Conservation (phyloP, 2,888 invertebrate genomes). For the Pollenia amentaria region DNA sequence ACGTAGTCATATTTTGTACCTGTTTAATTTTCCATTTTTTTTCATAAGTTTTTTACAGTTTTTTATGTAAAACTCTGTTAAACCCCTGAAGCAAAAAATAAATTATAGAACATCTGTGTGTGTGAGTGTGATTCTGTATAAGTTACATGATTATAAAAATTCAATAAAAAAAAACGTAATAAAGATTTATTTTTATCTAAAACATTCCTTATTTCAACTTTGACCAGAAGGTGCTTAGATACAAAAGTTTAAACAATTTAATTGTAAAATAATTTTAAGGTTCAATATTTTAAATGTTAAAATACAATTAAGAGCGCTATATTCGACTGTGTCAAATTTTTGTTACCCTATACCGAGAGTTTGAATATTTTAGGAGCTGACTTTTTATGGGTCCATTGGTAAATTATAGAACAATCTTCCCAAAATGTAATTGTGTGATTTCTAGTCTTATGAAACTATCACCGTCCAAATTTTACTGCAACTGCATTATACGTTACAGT, state of each 20-base stretch:
- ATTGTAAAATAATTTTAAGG: neutral
- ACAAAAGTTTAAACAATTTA: slow-evolving; percentile 36
- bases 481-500: too few species aligned
- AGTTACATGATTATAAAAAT: slow-evolving; percentile 56
- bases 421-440: too few species aligned
- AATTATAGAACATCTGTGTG: slow-evolving; percentile 61
- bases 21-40: slow-evolving; percentile 54
- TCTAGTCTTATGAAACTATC: too few species aligned
- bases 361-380: too few species aligned
- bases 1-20: slow-evolving; percentile 43
- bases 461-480: too few species aligned
- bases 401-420: too few species aligned
- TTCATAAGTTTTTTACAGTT: neutral
- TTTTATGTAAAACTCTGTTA: slow-evolving; percentile 34
- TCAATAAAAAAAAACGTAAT: slow-evolving; percentile 23
- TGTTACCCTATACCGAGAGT: too few species aligned
- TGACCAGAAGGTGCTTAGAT: slow-evolving; percentile 6
- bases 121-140: neutral
- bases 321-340: too few species aligned
- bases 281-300: neutral
- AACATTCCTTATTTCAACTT: neutral
- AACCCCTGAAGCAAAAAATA: slow-evolving; percentile 52
- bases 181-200: slow-evolving; percentile 31
- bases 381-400: too few species aligned
- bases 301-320: too few species aligned